phyloP scores from a whole-genome alignment of 2,888 invertebrate species.

The Pristionchus mayeri region DNA sequence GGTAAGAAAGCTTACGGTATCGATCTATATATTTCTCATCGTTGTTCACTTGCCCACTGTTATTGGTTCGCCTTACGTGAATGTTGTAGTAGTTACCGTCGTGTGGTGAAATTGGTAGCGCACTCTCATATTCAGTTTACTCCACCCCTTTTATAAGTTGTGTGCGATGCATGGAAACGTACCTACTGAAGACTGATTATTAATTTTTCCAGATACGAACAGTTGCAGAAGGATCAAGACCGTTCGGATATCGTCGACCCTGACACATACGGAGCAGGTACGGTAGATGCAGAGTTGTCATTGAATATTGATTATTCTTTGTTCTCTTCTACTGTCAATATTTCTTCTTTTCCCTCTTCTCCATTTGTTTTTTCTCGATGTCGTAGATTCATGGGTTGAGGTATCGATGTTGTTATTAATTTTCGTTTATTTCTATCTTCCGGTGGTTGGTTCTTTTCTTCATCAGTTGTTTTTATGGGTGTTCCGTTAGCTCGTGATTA shows the following conservation, averaged over 20 bases:
- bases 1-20: constrained; percentile 39
- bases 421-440: neutral
- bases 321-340: neutral
- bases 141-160: constrained; percentile 20
- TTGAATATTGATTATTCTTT: neutral
- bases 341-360: neutral
- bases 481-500: neutral
- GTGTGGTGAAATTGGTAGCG: neutral
- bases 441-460: neutral
- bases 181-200: neutral
- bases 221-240: constrained; percentile 43
- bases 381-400: neutral
- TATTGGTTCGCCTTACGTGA: neutral
- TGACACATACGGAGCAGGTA: constrained; percentile 46
- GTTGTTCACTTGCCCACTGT: constrained; percentile 33
- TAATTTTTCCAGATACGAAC: constrained; percentile 23
- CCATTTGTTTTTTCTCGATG: neutral
- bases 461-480: neutral
- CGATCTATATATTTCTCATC: neutral
- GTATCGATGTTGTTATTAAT: constrained; percentile 7
- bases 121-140: neutral
- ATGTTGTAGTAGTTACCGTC: neutral
- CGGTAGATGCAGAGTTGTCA: neutral
- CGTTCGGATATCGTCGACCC: constrained; percentile 44
- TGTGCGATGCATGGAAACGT: neutral